Evolutionary conservation across 2,888 invertebrate genomes (phyloP), one percentile per base, ranked within the genome.

Genomic region (Microdon myrmicae): DNA sequence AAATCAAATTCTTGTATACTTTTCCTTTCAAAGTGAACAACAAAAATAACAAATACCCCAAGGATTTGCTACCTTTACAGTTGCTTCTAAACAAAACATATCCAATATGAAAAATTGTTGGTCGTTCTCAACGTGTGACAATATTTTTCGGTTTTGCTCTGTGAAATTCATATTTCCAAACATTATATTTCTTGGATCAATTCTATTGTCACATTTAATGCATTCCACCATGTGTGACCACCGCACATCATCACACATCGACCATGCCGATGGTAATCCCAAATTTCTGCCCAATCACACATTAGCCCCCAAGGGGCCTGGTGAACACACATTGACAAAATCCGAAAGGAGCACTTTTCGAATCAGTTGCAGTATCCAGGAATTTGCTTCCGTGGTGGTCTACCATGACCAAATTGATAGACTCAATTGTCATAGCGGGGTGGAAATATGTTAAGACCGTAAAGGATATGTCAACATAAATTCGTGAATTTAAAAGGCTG

Each of bases 371-470:
- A 19, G 19, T 32, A 39, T 9, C 41, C 34, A 26, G 29, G 26
- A 9, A 25, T 34, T 10, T 20, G 20, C 41, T 34, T 25, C 8
- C 53, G 38, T 9, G 53, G 53, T 54, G 53, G 53, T 14, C 53
- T 23, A 23, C 3, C 26, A 9, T 10, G 13, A 19, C 25, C 14
- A 13, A 49, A 26, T 9, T 28, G 35, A 37, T 29, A 53, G 43
- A 53, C 44, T 53, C 44, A 44, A 53, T 44, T 44, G 44, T 28
- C 43, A 51, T 10, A 17, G 16, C 39, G 32, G 25, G 41, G 26
- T 17, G 16, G 16, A 32, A 20, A 25, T 16, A 31, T 32, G 38
- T 31, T 31, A 31, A 38, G 23, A 29, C 12, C 22, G 17, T 28
- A 8, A 28, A 45, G 25, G 17, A 28, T 35, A 12, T 34, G 17